A percentile compares a stretch with the other conserved stretches of the same genome.
Evolutionary conservation across 1,140 invertebrate species (phyloP).

Genomic region (Procambarus clarkii): DNA sequence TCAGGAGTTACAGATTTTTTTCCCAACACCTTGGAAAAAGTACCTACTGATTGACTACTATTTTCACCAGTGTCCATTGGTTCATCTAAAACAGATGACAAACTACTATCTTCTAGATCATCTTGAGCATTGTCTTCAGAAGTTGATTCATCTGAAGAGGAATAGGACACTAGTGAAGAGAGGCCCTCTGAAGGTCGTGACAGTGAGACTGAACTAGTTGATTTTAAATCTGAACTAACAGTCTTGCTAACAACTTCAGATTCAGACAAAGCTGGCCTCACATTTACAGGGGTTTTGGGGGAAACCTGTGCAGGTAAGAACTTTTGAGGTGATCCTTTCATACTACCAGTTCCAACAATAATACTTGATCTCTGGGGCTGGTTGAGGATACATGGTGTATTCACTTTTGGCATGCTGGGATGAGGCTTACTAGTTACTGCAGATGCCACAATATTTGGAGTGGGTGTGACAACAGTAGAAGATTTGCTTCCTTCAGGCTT

Average conservation of each 20-base stretch:
- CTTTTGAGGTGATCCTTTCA: neutral
- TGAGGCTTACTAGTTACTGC: neutral
- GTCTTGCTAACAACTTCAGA: neutral
- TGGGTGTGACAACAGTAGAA: neutral
- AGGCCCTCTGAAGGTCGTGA: constrained; percentile 33
- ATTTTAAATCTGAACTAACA: neutral
- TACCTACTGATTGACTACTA: neutral
- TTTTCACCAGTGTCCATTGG: neutral
- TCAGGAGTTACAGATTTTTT: neutral
- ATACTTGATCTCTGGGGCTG: neutral
- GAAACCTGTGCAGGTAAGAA: neutral
- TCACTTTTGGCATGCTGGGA: neutral
- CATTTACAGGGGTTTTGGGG: neutral
- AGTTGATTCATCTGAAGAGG: constrained; percentile 13
- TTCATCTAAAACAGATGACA: neutral
- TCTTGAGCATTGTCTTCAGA: constrained; percentile 57
- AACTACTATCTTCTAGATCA: constrained; percentile 15
- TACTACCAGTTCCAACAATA: neutral
- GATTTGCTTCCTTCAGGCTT: neutral
- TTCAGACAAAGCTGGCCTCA: neutral
- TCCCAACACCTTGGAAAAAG: neutral
- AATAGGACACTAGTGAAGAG: constrained; percentile 57
- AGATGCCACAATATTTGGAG: neutral
- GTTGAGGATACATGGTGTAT: neutral
- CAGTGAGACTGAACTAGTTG: neutral